Conservation (phyloP, 2,797 vertebrate genomes). For the Eulemur mongoz region DNA sequence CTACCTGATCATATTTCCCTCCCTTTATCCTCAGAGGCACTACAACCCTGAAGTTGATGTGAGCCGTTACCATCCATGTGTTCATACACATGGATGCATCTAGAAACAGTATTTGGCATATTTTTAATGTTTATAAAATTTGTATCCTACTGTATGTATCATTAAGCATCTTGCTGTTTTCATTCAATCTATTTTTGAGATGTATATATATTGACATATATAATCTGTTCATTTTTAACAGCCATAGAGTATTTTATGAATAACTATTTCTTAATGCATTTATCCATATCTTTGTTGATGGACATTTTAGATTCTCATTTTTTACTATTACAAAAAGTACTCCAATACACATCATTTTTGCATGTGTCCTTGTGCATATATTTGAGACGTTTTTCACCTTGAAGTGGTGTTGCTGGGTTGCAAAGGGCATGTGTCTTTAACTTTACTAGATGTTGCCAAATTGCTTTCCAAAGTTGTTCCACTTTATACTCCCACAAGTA, state of each 20-base stretch:
- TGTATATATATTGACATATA: not conserved
- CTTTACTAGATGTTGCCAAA: not conserved
- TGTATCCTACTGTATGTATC: not conserved
- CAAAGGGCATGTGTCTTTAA: not conserved
- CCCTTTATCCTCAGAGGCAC: not conserved
- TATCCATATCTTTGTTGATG: not conserved
- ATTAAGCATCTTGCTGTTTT: conserved; percentile 40
- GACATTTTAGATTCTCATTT: conserved; percentile 8
- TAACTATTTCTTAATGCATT: not conserved
- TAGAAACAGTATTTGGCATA: not conserved
- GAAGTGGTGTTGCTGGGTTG: not conserved
- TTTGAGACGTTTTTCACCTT: not conserved
- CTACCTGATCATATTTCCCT: not conserved
- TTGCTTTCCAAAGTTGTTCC: conserved; percentile 1
- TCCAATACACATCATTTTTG: not conserved
- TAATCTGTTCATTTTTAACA: conserved; percentile 48
- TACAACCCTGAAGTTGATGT: not conserved
- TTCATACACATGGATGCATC: not conserved
- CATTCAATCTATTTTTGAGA: not conserved
- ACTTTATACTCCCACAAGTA: not conserved
- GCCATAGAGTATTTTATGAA: not conserved
- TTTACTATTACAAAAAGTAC: not conserved
- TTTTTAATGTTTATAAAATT: conserved; percentile 29
- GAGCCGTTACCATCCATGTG: not conserved
- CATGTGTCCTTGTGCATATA: not conserved